These are phyloP conservation scores for Drosophila tripunctata DNA, from an alignment of 2,888 invertebrate species.

Conservation along the genomic window DNA sequence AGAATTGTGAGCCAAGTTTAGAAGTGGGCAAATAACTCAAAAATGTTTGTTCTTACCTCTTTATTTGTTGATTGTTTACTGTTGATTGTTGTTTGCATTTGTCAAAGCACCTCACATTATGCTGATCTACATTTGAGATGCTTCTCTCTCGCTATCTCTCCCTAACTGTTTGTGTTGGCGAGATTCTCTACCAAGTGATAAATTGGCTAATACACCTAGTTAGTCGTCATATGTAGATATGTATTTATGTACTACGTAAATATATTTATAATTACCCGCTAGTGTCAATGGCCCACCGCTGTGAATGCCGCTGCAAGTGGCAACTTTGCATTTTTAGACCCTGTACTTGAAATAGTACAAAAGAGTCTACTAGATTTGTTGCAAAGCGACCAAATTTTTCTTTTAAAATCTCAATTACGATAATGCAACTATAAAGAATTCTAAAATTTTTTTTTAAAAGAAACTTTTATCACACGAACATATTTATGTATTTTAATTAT, in stretches of 20 bases:
- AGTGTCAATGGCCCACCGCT: constrained; percentile 54
- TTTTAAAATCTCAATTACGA: too few species aligned
- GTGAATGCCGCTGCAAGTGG: constrained; percentile 2
- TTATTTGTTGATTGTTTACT: constrained; percentile 3
- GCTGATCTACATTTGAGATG: constrained; percentile 20
- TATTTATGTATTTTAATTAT: too few species aligned
- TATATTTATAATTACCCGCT: constrained; percentile 44
- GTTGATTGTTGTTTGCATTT: constrained; percentile 47
- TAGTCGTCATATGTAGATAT: constrained; percentile 21
- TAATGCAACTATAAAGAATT: too few species aligned
- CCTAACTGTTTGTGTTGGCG: constrained; percentile 10
- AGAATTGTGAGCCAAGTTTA: constrained; percentile 18
- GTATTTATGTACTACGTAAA: too few species aligned
- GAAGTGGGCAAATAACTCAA: constrained; percentile 23
- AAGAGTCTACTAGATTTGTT: background rate
- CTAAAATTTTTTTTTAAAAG: too few species aligned
- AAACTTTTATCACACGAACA: too few species aligned
- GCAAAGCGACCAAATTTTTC: background rate
- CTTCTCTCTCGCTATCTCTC: background rate
- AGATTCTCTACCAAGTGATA: constrained; percentile 49
- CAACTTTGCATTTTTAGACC: constrained; percentile 35
- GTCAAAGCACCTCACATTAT: constrained; percentile 28
- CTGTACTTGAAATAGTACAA: background rate
- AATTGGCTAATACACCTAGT: constrained; percentile 54
- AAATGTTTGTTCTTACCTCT: constrained; percentile 10